Evolutionary conservation across 1,140 invertebrate species (phyloP).

Genomic region (Plutomurus gul): DNA sequence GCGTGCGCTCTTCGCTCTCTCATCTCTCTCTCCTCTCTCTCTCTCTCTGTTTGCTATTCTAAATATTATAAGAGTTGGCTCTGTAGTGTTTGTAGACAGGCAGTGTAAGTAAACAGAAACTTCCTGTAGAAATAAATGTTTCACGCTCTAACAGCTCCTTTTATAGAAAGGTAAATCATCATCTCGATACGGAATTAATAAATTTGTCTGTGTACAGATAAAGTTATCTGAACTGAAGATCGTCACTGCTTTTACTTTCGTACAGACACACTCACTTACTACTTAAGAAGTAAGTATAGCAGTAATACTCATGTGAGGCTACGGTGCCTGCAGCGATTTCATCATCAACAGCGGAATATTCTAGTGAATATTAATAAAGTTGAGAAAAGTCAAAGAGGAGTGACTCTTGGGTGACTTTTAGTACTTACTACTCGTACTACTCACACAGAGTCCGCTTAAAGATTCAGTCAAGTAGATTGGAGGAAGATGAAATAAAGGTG

Average conservation of each 20-base stretch:
- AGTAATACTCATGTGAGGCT: too few relatives aligned
- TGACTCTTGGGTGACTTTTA: background rate
- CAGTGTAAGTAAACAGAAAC: too few relatives aligned
- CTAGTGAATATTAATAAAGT: background rate
- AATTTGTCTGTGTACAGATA: slow-evolving; percentile 2
- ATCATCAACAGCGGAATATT: too few relatives aligned
- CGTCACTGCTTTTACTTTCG: background rate
- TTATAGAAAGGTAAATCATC: too few relatives aligned
- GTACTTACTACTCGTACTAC: too few relatives aligned
- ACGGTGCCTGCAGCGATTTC: too few relatives aligned
- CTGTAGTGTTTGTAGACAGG: too few relatives aligned
- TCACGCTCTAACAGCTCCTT: too few relatives aligned
- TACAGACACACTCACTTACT: background rate
- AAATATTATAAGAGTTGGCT: too few relatives aligned
- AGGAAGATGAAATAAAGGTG: slow-evolving; percentile 25
- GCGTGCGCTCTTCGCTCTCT: background rate
- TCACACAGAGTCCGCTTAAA: too few relatives aligned
- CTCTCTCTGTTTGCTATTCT: background rate
- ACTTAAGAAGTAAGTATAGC: too few relatives aligned
- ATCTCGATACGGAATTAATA: slow-evolving; percentile 17
- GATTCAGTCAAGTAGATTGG: background rate
- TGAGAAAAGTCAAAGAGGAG: background rate
- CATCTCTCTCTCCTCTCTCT: background rate
- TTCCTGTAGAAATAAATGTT: too few relatives aligned
- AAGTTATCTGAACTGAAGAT: background rate